Percentiles rank a stretch among this genome's conserved stretches.
These are phyloP conservation scores for Ondatra zibethicus DNA, from an alignment of 2,113 vertebrate species.

Conservation along the genomic window DNA sequence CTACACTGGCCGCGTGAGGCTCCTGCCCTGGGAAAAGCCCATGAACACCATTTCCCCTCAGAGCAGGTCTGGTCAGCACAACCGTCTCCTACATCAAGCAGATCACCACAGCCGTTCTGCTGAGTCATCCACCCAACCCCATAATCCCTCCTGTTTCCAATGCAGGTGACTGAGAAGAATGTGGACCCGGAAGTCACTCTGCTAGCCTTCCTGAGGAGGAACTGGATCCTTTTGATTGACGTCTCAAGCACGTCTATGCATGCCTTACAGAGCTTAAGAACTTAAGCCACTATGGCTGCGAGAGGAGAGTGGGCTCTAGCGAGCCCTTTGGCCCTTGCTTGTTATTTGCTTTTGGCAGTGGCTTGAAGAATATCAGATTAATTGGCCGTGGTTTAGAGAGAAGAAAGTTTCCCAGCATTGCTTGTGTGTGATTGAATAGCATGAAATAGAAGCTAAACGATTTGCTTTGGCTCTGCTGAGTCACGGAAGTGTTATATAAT, in stretches of 20 bases:
- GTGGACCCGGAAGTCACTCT: conserved; percentile 82
- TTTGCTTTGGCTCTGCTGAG: background rate
- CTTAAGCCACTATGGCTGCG: background rate
- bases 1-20: background rate
- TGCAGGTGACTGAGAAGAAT: conserved; percentile 78
- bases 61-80: background rate
- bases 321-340: background rate
- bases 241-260: background rate
- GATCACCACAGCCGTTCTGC: background rate
- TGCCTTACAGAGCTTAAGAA: background rate
- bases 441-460: conserved; percentile 61
- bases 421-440: background rate
- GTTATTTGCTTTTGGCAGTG: conserved; percentile 4
- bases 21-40: background rate
- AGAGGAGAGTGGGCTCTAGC: background rate
- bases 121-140: background rate
- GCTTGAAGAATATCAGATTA: conserved; percentile 38
- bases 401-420: conserved; percentile 31
- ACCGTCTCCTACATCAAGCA: background rate
- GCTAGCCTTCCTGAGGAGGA: conserved; percentile 82
- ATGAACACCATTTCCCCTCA: background rate
- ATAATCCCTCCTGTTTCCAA: conserved; percentile 20
- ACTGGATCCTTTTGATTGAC: conserved; percentile 76
- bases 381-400: conserved; percentile 8
- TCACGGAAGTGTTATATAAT: background rate